Evolutionary conservation across 2,113 vertebrate species (phyloP).

Genomic region (Octodon degus): DNA sequence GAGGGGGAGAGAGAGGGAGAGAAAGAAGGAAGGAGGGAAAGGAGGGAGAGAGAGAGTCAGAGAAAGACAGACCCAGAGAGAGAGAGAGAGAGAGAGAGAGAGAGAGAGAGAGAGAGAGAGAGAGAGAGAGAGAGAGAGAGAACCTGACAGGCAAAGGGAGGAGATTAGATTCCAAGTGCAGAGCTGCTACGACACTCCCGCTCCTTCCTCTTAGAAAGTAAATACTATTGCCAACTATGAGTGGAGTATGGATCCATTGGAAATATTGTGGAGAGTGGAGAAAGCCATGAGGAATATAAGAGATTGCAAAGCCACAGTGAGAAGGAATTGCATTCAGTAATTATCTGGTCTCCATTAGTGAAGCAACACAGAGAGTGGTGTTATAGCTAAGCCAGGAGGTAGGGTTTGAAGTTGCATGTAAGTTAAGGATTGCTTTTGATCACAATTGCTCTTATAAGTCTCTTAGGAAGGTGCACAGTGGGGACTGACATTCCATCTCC

Average conservation of each 20-base stretch:
- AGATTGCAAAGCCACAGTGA: background rate
- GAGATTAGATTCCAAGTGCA: background rate
- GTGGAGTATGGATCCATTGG: background rate
- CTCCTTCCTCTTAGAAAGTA: background rate
- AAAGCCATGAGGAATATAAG: slow-evolving; percentile 2
- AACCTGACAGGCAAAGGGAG: background rate
- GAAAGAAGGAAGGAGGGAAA: too few relatives aligned
- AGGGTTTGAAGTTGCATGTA: slow-evolving; percentile 10
- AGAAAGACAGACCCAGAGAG: background rate
- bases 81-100: background rate
- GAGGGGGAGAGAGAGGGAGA: background rate
- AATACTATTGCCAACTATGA: background rate
- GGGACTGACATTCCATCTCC: background rate
- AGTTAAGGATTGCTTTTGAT: slow-evolving; percentile 28
- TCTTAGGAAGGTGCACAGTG: background rate
- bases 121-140: background rate
- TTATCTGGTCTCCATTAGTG: slow-evolving; percentile 4
- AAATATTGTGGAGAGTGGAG: background rate
- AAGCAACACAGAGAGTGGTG: background rate
- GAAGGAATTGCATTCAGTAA: background rate
- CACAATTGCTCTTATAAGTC: slow-evolving; percentile 34
- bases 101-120: background rate
- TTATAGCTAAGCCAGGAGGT: background rate
- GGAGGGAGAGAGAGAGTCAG: background rate
- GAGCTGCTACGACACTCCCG: background rate